phyloP scores from a whole-genome alignment of 2,888 invertebrate species.

The Leucoma salicis region DNA sequence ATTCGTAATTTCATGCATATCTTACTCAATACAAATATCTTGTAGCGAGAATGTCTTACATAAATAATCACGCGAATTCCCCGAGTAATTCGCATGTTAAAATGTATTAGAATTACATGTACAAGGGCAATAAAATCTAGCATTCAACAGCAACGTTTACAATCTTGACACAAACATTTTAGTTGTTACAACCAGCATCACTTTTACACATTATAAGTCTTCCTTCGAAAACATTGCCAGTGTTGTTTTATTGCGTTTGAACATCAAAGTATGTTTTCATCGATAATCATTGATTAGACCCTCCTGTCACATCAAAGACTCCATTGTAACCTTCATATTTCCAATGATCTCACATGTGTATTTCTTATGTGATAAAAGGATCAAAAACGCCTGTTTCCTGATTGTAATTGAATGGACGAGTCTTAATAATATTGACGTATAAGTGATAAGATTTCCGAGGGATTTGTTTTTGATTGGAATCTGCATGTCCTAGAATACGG shows the following conservation, averaged over 20 bases:
- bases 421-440: constrained; percentile 36
- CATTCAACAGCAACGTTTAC: constrained; percentile 21
- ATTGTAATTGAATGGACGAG: constrained; percentile 38
- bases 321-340: constrained; percentile 69
- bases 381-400: constrained; percentile 34
- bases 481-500: too few species aligned
- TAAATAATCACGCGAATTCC: constrained; percentile 20
- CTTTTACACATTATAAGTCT: constrained; percentile 13
- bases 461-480: too few species aligned
- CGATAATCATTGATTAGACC: constrained; percentile 69
- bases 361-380: constrained; percentile 34
- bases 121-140: constrained; percentile 24
- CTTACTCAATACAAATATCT: not conserved
- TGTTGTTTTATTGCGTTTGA: constrained; percentile 27
- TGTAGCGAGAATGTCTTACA: constrained; percentile 10
- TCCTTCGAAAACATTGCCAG: constrained; percentile 16
- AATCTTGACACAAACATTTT: constrained; percentile 18
- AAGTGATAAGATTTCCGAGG: constrained; percentile 30
- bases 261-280: constrained; percentile 63
- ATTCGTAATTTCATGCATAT: not conserved
- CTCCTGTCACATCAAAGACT: constrained; percentile 74
- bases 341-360: constrained; percentile 42
- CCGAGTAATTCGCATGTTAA: constrained; percentile 14
- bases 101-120: not conserved
- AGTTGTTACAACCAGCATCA: constrained; percentile 6